phyloP scores from a whole-genome alignment of 2,113 vertebrate species.

The Chunga burmeisteri region DNA sequence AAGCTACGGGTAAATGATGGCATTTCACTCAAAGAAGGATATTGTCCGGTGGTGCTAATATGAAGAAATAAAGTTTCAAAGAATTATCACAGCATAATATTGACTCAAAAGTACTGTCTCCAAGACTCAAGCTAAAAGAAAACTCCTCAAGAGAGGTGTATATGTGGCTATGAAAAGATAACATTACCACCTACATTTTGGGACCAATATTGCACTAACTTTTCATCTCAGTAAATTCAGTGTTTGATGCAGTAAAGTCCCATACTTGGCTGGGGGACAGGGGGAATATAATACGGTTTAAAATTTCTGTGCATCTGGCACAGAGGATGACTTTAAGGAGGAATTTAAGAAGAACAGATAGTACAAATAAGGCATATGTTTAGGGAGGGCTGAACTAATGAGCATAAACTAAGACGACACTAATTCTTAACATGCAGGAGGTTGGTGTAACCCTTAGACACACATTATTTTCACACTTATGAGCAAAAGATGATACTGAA shows the following conservation, averaged over 20 bases:
- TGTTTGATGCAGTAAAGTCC: neutral
- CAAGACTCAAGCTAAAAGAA: constrained; percentile 37
- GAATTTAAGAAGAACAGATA: neutral
- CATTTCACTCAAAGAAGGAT: constrained; percentile 24
- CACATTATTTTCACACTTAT: neutral
- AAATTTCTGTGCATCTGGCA: neutral
- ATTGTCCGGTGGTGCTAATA: constrained; percentile 37
- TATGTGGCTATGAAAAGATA: constrained; percentile 13
- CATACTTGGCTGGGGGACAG: neutral
- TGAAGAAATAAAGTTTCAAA: constrained; percentile 31
- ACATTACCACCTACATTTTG: neutral
- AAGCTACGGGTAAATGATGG: constrained; percentile 51
- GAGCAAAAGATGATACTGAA: neutral
- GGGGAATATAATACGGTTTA: neutral
- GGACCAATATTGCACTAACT: constrained; percentile 18
- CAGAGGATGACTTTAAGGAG: neutral
- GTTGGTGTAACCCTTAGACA: neutral
- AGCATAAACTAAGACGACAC: neutral
- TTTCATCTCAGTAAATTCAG: constrained; percentile 22
- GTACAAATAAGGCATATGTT: neutral
- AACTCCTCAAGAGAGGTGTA: constrained; percentile 33
- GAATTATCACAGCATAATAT: constrained; percentile 38
- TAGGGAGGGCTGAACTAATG: neutral
- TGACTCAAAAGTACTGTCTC: constrained; percentile 24
- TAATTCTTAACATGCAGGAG: neutral